phyloP scores from a whole-genome alignment of 2,888 invertebrate genomes.

The Himalopsyche kuldschensis region DNA sequence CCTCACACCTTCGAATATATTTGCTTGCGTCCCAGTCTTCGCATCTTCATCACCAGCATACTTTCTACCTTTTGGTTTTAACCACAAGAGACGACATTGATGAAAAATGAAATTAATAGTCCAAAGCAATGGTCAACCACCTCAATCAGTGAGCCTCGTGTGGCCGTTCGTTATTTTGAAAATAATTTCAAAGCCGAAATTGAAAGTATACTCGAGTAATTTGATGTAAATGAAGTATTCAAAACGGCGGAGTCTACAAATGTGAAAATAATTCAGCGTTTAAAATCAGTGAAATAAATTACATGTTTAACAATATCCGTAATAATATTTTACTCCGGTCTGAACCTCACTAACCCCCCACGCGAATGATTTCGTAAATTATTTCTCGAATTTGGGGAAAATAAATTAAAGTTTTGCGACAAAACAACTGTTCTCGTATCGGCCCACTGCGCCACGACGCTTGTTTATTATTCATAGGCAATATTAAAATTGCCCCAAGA shows the following conservation, averaged over 20 bases:
- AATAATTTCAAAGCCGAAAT: background rate
- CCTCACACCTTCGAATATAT: too few relatives aligned
- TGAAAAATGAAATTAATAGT: background rate
- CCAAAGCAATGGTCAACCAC: background rate
- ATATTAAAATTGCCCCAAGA: background rate
- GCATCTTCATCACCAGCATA: too few relatives aligned
- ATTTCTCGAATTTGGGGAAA: slow-evolving; percentile 1
- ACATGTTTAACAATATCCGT: background rate
- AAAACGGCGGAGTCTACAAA: background rate
- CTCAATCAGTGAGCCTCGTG: background rate
- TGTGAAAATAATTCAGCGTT: slow-evolving; percentile 1
- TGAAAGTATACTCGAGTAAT: background rate
- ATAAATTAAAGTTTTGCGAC: background rate
- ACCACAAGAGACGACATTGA: too few relatives aligned
- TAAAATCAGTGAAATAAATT: slow-evolving; percentile 1
- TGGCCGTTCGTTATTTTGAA: background rate
- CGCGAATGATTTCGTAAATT: background rate
- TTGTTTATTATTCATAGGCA: background rate
- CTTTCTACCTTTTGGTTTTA: too few relatives aligned
- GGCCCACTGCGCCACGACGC: background rate
- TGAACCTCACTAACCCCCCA: background rate
- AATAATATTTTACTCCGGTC: background rate
- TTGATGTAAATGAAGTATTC: background rate
- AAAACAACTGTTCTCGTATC: background rate
- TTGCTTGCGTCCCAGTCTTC: too few relatives aligned